phyloP scores from a whole-genome alignment of 92 coral and sea anemone genomes.

The Isaurus tuberculatus region DNA sequence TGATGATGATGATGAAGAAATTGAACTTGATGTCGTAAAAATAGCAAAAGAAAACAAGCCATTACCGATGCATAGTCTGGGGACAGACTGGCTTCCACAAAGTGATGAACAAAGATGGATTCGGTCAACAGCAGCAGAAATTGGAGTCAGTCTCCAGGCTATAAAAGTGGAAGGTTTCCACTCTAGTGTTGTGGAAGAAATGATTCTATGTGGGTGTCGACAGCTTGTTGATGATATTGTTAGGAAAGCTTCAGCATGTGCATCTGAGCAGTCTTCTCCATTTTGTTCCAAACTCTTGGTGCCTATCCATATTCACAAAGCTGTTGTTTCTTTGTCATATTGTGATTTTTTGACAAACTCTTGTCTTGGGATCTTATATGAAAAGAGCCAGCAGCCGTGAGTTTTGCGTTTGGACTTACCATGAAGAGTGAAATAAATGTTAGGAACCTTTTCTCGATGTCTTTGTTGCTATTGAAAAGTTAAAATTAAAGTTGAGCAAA shows the following conservation, averaged over 20 bases:
- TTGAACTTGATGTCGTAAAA: slow-evolving; percentile 79
- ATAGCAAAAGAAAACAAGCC: slow-evolving; percentile 1
- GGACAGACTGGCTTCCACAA: slow-evolving; percentile 54
- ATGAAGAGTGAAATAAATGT: no score
- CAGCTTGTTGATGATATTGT: slow-evolving; percentile 77
- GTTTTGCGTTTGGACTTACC: no score
- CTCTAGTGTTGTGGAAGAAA: slow-evolving; percentile 71
- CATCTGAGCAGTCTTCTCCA: slow-evolving; percentile 67
- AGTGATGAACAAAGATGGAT: slow-evolving; percentile 84
- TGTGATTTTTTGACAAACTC: slow-evolving; percentile 84
- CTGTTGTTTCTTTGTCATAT: slow-evolving; percentile 68
- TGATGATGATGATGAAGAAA: slow-evolving; percentile 50
- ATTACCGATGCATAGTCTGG: slow-evolving; percentile 38
- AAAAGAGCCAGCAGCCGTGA: slow-evolving; percentile 2
- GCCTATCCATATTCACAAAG: slow-evolving; percentile 79
- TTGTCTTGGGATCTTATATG: slow-evolving; percentile 59
- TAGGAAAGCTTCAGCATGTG: slow-evolving; percentile 77
- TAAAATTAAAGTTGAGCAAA: no score
- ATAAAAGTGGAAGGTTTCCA: slow-evolving; percentile 70
- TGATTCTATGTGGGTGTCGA: slow-evolving; percentile 64
- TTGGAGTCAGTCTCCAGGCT: slow-evolving; percentile 70
- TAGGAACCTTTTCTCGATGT: no score
- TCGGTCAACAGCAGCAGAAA: slow-evolving; percentile 77
- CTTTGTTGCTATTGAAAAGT: no score
- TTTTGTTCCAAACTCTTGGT: slow-evolving; percentile 65